These are phyloP conservation scores for Sternotherus odoratus DNA, from an alignment of 2,797 vertebrate genomes.

Conservation along the genomic window DNA sequence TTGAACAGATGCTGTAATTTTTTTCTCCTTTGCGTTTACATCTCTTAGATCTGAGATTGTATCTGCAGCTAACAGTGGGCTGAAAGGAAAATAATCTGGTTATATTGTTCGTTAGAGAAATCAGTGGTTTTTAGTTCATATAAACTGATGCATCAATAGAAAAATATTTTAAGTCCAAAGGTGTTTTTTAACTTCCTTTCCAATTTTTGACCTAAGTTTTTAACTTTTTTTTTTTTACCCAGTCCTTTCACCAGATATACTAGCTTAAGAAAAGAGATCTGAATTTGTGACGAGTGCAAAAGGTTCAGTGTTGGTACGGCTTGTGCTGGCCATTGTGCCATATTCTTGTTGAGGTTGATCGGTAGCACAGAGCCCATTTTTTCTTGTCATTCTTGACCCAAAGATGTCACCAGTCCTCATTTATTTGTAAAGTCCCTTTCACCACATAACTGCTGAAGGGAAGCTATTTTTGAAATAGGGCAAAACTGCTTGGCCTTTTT, in stretches of 20 bases:
- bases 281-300: slow-evolving; percentile 81
- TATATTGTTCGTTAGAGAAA: slow-evolving; percentile 70
- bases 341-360: slow-evolving; percentile 84
- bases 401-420: slow-evolving; percentile 78
- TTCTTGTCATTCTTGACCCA: slow-evolving; percentile 77
- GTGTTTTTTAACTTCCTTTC: slow-evolving; percentile 69
- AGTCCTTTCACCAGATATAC: slow-evolving; percentile 78
- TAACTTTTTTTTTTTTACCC: slow-evolving; percentile 61
- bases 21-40: slow-evolving; percentile 74
- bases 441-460: slow-evolving; percentile 78
- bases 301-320: slow-evolving; percentile 82
- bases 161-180: slow-evolving; percentile 74
- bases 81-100: slow-evolving; percentile 65
- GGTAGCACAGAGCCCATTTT: slow-evolving; percentile 81
- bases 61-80: slow-evolving; percentile 66
- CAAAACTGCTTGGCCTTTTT: slow-evolving; percentile 79
- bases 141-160: slow-evolving; percentile 70
- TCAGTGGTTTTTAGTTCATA: slow-evolving; percentile 70
- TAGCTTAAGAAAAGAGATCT: slow-evolving; percentile 78
- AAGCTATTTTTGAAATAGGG: slow-evolving; percentile 80
- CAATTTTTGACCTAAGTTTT: slow-evolving; percentile 72
- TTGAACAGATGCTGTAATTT: slow-evolving; percentile 79
- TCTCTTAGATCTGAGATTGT: slow-evolving; percentile 70
- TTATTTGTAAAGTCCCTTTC: slow-evolving; percentile 70
- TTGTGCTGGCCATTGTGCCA: slow-evolving; percentile 82